A percentile compares a stretch with the other conserved stretches of the same genome.
Evolutionary conservation across 2,797 vertebrate species (phyloP).

Genomic region (Galago senegalensis): DNA sequence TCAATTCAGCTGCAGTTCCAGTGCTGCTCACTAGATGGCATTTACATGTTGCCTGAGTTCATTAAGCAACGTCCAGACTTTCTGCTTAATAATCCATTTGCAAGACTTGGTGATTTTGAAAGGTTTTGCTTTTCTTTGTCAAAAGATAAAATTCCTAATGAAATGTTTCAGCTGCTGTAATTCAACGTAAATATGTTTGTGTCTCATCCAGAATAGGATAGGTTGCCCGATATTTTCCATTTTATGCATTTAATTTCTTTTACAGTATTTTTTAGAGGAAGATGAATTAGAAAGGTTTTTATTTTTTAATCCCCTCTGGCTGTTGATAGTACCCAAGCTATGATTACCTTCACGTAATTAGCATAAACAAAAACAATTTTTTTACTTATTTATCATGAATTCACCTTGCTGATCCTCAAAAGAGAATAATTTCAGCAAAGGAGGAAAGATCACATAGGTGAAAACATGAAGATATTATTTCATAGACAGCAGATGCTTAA

Average conservation of each 20-base stretch:
- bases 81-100: background rate
- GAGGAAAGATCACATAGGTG: background rate
- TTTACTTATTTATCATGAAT: no score
- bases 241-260: background rate
- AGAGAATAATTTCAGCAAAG: background rate
- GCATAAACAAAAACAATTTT: background rate
- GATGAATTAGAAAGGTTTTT: background rate
- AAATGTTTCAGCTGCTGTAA: background rate
- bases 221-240: background rate
- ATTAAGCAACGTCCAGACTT: background rate
- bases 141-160: background rate
- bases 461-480: fast-evolving
- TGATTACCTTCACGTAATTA: background rate
- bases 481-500: fast-evolving
- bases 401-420: background rate
- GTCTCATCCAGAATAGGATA: background rate
- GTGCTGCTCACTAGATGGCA: background rate
- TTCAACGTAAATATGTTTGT: background rate
- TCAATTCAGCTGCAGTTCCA: background rate
- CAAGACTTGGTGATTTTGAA: background rate
- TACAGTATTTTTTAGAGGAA: background rate
- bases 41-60: fast-evolving
- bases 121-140: background rate
- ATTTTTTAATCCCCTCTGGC: background rate
- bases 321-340: background rate